Percentiles rank a stretch among this genome's conserved stretches.
Conservation (phyloP, 2,113 vertebrate genomes). For the Camelus dromedarius region DNA sequence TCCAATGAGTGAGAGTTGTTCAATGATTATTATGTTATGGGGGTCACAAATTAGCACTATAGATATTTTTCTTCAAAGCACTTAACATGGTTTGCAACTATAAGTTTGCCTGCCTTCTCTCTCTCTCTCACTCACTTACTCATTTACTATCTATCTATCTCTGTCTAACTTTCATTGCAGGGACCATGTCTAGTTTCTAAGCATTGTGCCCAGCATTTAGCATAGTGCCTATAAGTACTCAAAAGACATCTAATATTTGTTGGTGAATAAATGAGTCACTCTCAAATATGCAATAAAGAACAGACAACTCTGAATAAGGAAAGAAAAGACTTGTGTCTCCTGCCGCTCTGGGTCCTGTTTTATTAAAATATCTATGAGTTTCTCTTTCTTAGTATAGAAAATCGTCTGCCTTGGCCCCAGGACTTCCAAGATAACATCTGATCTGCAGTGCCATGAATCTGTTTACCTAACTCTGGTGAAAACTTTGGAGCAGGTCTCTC, state of each 20-base stretch:
- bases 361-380: neutral
- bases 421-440: neutral
- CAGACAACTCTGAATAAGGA: neutral
- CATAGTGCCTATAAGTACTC: neutral
- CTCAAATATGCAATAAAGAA: neutral
- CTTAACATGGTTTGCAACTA: neutral
- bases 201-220: neutral
- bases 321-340: neutral
- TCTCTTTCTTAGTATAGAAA: neutral
- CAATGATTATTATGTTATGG: neutral
- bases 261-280: neutral
- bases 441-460: neutral
- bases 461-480: neutral
- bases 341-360: neutral
- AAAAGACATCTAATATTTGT: neutral
- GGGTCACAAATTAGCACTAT: neutral
- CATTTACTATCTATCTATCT: no score
- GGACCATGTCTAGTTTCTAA: neutral
- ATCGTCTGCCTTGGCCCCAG: neutral
- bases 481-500: neutral
- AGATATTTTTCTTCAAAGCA: neutral
- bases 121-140: fast-evolving
- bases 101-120: neutral
- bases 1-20: neutral
- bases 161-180: neutral